These are phyloP conservation scores for Tetragonula clypearis DNA, from an alignment of 1,140 invertebrate species.

Conservation along the genomic window DNA sequence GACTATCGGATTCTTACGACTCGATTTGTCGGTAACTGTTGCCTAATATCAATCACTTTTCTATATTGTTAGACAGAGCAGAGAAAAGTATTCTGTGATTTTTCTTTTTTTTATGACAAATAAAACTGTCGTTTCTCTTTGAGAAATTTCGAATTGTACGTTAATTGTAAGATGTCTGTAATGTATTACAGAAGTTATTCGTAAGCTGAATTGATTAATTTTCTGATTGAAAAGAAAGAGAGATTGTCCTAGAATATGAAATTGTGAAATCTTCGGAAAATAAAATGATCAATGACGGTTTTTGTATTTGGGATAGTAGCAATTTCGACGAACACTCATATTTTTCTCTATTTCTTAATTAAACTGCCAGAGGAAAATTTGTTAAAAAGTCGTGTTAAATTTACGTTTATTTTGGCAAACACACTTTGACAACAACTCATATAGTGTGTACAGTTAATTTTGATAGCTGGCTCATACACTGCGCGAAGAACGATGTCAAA, in stretches of 20 bases:
- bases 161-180: too few species aligned
- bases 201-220: too few species aligned
- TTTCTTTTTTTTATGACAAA: not conserved
- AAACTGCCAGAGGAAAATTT: not conserved
- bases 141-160: too few species aligned
- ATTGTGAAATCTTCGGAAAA: too few species aligned
- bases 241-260: too few species aligned
- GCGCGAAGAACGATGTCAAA: conserved; percentile 36
- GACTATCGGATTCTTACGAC: not conserved
- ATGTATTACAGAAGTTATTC: too few species aligned
- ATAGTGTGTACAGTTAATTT: not conserved
- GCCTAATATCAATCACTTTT: not conserved
- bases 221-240: too few species aligned
- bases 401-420: not conserved
- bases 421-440: conserved; percentile 28
- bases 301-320: not conserved
- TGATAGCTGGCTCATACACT: not conserved
- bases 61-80: not conserved
- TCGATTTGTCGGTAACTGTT: not conserved
- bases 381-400: not conserved
- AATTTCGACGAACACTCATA: not conserved
- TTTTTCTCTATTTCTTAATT: not conserved
- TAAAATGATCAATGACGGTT: too few species aligned
- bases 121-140: too few species aligned
- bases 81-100: not conserved